phyloP scores from a whole-genome alignment of 2,888 invertebrate species.

The Lasius platythorax region DNA sequence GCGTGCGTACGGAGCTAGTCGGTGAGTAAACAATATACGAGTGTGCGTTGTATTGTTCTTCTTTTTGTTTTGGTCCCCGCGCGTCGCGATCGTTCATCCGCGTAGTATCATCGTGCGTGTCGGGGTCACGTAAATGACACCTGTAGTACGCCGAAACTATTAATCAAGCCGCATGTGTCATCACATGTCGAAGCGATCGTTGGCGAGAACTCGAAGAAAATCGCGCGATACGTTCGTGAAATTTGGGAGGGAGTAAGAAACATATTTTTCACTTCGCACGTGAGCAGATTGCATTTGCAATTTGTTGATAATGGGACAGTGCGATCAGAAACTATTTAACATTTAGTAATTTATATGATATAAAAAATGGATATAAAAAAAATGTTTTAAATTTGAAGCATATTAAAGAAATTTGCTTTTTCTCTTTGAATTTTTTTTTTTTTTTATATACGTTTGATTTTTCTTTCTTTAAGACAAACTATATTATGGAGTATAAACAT shows the following conservation, averaged over 20 bases:
- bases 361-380: neutral
- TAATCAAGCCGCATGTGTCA: constrained; percentile 27
- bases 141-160: constrained; percentile 26
- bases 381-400: neutral
- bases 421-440: neutral
- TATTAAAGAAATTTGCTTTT: constrained; percentile 3
- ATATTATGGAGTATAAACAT: neutral
- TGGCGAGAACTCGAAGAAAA: neutral
- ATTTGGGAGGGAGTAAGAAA: neutral
- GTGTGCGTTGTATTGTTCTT: neutral
- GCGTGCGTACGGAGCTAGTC: constrained; percentile 80
- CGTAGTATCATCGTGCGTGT: constrained; percentile 17
- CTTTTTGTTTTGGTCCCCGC: neutral
- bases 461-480: neutral
- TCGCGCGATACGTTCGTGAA: neutral
- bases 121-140: constrained; percentile 5
- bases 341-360: neutral
- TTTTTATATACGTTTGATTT: neutral
- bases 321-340: neutral
- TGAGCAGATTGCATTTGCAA: neutral
- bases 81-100: neutral
- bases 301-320: neutral
- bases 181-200: constrained; percentile 7
- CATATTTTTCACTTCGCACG: neutral
- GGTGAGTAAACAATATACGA: constrained; percentile 79